Base-by-base conservation (phyloP, 2,113 vertebrate genomes). In the Xenus cinereus region DNA sequence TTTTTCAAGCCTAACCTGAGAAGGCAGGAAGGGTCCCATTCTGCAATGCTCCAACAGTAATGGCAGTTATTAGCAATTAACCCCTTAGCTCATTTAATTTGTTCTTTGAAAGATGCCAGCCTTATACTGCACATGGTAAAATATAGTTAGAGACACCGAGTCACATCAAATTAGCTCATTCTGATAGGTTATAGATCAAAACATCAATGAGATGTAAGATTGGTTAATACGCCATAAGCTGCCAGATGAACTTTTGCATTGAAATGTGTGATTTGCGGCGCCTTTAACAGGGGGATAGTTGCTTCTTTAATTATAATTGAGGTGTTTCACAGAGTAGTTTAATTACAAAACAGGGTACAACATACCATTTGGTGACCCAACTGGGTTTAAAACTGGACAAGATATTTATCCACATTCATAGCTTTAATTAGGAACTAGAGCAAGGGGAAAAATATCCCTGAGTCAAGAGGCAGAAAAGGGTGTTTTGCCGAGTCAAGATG, bases 251-350 rank as follows among this genome's bases (percentile, higher is more conserved):
- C 93, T 96, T 97, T 91, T 97, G 77, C 96, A 83, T 90, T 90
- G 87, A 97, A 97, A 97, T 89, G 68, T 95, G 41, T 97, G 95
- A 97, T 97, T 97, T 96, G 73, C 68, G 12, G 84, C 45, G 66
- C 91, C 95, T 97, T 95, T 97, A 98, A 97, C 90, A 91, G 89
- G 91, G 92, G 72, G 53, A 89, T 97, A 97, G 98, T 98, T 97
- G 90, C 91, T 93, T 87, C 82, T 89, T 96, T 98, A 98, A 97
- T 98, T 97, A 95, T 96, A 97, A 97, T 90, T 84, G 93, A 96
- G 95, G 93, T 95, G 76, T 96, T 98, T 94, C 85, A 95, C 83
- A 57, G 66, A 95, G 87, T 90, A 95, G 60, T 96, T 97, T 97
- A 98, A 98, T 96, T 98, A 95, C 82, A 94, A 84, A 96, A 87